Base-by-base conservation (phyloP, 2,113 vertebrate genomes). In the Cygnus atratus region DNA sequence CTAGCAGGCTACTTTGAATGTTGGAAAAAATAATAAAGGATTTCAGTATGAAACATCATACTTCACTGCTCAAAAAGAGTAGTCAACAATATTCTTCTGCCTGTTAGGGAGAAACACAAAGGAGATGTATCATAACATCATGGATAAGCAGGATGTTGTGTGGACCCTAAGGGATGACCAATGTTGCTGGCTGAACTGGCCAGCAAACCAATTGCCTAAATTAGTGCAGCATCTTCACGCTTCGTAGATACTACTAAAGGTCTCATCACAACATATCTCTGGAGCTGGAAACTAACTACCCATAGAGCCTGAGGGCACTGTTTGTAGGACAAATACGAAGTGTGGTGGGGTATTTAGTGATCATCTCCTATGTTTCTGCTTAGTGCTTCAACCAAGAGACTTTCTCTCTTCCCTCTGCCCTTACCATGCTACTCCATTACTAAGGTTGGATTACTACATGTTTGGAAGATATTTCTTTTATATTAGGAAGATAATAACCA, bases 11-110 rank as follows among this genome's bases (percentile, higher is more conserved):
- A 54, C 70, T 91, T 54, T 82, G 77, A 87, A 79, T 82, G 76
- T 55, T 94, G 88, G 88, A 39, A 89, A 89, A 94, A 88, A 93
- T 59, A 87, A 78, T 75, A 88, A 67, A 90, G 46, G 46, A 78
- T 95, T 91, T 80, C 78, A 75, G 57, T 73, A 54, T 72, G 61
- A 92, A 43, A 35, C n/a, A 84, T 66, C 31, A 48, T 67, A 44
- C 31, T 88, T 90, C 66, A 48, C 76, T 58, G 35, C 84, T 81
- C 61, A 78, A 26, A 84, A 74, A n/a, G 39, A 70, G 26, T 48
- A 10, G n/a, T 52, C 57, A 88, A 43, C 65, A 83, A 0, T 77
- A 24, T 92, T 93, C 50, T 88, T 75, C 73, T 92, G 65, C 73
- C 54, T 76, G 35, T 72, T 88, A 73, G 58, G 39, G 55, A 89